Base-by-base conservation (phyloP, 2,888 invertebrate genomes). In the Andrena chrysosceles region DNA sequence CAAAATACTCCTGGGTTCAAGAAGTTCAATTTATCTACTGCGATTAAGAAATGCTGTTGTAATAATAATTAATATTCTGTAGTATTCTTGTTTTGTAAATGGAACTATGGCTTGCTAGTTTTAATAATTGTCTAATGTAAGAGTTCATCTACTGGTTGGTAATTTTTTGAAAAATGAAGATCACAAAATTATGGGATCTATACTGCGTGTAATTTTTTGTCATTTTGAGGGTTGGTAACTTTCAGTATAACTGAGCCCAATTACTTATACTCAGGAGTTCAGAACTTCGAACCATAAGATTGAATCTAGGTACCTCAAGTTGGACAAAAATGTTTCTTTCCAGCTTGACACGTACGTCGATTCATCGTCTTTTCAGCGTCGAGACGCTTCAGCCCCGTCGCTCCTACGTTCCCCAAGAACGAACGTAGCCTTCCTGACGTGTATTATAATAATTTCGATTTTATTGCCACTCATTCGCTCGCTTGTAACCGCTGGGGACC, bases 391-490 rank as follows among this genome's bases (percentile, higher is more conserved):
- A 56, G 13, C 60, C 23, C 23, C 49, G 52, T 16, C 20, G 42
- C 20, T 3, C 1, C 48, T 31, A 7, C 59, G 31, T 20, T 52
- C 13, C 10, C 10, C 29, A 54, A 63, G 29, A 69, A 56, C 48
- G 52, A 71, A 67, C 49, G 35, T 20, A 54, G 31, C 8, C 29
- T 16, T 29, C 31, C 16, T 59, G 69, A 68, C 70, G 67, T 13
- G 54, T 52, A 29, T 81, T 76, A 68, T 62, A 60, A 78, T 88
- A 79, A 88, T 87, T 85, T 79, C 81, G 77, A 87, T 85, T 82
- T 87, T 66, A 84, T 86, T 71, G 74, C 74, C 62, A 31, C 80
- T 35, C 59, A 76, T 81, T 70, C 66, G 64, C 64, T 62, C 48
- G 60, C 64, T 33, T 68, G 49, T 63, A 68, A 75, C 63, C 79